Percentiles rank a stretch among this genome's conserved stretches.
These are phyloP conservation scores for Acyrthosiphon pisum DNA, from an alignment of 1,140 invertebrate genomes.

Conservation along the genomic window DNA sequence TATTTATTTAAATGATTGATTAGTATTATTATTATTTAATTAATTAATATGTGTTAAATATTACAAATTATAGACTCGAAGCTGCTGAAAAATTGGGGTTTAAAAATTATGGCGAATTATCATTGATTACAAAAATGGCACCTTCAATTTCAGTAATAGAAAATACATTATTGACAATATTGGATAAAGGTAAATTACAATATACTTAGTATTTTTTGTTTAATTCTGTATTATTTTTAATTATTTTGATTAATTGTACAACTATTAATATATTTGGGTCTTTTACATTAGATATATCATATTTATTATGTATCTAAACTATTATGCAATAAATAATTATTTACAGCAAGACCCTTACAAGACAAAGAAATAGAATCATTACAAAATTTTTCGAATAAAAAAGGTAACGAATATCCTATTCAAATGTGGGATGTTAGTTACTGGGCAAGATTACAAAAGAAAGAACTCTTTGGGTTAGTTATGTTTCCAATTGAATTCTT, in stretches of 20 bases:
- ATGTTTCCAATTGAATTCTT: not conserved
- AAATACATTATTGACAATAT: conserved; percentile 74
- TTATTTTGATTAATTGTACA: not conserved
- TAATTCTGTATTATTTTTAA: not conserved
- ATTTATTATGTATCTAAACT: not conserved
- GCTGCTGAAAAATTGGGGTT: conserved; percentile 82
- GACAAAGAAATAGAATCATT: conserved; percentile 77
- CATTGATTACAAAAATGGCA: conserved; percentile 95
- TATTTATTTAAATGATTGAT: too few relatives aligned
- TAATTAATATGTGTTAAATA: not conserved
- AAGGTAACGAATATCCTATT: conserved; percentile 75
- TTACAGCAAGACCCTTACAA: conserved; percentile 72
- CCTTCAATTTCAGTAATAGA: conserved; percentile 80
- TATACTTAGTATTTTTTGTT: not conserved
- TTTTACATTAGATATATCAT: not conserved
- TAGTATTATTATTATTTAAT: not conserved
- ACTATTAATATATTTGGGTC: not conserved
- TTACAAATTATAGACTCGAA: conserved; percentile 66
- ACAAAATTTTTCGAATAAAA: conserved; percentile 76
- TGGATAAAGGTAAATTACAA: conserved; percentile 67
- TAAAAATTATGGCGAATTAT: conserved; percentile 81
- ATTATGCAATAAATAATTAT: conserved; percentile 57
- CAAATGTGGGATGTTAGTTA: conserved; percentile 87
- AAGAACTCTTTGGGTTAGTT: conserved; percentile 47
- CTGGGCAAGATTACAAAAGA: conserved; percentile 76